phyloP scores from a whole-genome alignment of 92 coral and sea anemone species.

The Blastomussa wellsi region DNA sequence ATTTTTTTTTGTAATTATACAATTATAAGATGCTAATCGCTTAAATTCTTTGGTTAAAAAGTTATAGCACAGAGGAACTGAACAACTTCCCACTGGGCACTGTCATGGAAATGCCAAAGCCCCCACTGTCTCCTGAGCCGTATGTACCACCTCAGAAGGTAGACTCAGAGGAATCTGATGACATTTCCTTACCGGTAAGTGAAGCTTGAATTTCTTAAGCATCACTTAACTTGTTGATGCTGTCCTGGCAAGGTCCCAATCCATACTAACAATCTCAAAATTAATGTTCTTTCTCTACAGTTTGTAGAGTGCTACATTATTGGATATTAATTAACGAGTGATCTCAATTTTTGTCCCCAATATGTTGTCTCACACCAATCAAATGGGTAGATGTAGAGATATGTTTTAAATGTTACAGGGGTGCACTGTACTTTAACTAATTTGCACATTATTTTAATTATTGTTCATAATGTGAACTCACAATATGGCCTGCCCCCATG shows the following conservation, averaged over 20 bases:
- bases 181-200: constrained; percentile 40
- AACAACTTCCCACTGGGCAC: constrained; percentile 85
- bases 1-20: too few relatives aligned
- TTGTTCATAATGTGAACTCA: too few relatives aligned
- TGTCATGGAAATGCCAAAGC: constrained; percentile 61
- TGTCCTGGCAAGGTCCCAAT: background rate
- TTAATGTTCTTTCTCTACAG: background rate
- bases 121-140: constrained; percentile 39
- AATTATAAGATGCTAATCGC: background rate
- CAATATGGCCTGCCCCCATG: too few relatives aligned
- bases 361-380: too few relatives aligned
- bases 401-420: too few relatives aligned
- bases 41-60: constrained; percentile 1
- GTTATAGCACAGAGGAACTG: constrained; percentile 78
- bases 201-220: background rate
- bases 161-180: constrained; percentile 45
- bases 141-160: constrained; percentile 53
- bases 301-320: background rate
- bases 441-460: too few relatives aligned
- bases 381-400: too few relatives aligned
- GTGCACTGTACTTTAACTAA: too few relatives aligned
- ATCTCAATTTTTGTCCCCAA: too few relatives aligned
- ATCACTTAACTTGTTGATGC: too few relatives aligned
- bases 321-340: too few relatives aligned
- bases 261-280: background rate